A percentile compares a stretch with the other conserved stretches of the same genome.
These are phyloP conservation scores for Epizoanthus scotinus DNA, from an alignment of 92 coral and sea anemone species.

Conservation along the genomic window DNA sequence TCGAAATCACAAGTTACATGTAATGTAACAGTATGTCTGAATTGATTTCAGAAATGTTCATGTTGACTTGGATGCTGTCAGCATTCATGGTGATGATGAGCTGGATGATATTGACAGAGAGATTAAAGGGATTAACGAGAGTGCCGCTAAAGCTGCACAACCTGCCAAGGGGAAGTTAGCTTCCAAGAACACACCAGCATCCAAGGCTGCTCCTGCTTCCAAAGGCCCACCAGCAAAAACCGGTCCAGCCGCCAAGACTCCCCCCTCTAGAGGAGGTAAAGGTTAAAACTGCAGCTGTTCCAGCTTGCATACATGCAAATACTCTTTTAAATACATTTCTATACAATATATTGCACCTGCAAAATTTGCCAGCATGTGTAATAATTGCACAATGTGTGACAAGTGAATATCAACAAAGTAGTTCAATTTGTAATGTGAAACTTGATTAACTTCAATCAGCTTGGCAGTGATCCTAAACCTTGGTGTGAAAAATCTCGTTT, in stretches of 20 bases:
- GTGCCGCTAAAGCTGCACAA: conserved; percentile 37
- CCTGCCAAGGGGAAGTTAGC: conserved; percentile 5
- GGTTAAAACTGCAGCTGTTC: too few species aligned
- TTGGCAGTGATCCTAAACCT: too few species aligned
- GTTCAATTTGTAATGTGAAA: too few species aligned
- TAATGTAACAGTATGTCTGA: not conserved
- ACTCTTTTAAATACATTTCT: too few species aligned
- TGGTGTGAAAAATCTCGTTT: too few species aligned
- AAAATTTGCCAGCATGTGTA: too few species aligned
- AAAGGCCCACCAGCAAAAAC: conserved; percentile 1
- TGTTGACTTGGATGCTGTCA: conserved; percentile 93
- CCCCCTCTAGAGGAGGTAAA: conserved; percentile 9
- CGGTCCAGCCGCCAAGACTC: not conserved
- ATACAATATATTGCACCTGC: too few species aligned
- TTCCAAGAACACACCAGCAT: not conserved
- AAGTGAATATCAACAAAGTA: too few species aligned
- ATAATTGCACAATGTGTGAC: too few species aligned
- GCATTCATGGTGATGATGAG: conserved; percentile 98
- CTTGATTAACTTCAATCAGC: too few species aligned
- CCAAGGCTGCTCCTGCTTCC: conserved; percentile 13
- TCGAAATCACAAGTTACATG: too few species aligned
- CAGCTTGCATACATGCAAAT: too few species aligned
- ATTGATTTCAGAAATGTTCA: conserved; percentile 16
- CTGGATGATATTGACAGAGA: conserved; percentile 94
- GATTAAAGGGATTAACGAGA: conserved; percentile 61